Evolutionary conservation across 2,888 invertebrate genomes (phyloP).

Genomic region (Sisyra nigra): DNA sequence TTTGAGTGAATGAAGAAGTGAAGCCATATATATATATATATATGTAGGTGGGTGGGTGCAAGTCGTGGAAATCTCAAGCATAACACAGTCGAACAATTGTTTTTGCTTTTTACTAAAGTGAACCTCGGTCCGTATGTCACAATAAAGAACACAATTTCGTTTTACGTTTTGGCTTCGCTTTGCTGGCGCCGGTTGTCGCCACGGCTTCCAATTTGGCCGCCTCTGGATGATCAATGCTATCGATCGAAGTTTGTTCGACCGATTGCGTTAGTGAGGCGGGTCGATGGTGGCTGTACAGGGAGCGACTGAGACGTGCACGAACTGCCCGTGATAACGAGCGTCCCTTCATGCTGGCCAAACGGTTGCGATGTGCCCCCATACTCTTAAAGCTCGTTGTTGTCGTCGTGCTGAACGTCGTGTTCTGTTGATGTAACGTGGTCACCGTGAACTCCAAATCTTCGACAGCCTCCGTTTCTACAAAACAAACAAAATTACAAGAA

Average conservation of each 20-base stretch:
- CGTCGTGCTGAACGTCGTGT: conserved; percentile 14
- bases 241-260: too few relatives aligned
- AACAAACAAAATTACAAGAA: too few relatives aligned
- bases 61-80: not conserved
- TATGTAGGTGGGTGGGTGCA: too few relatives aligned
- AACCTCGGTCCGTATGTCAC: conserved; percentile 21
- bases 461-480: conserved; percentile 56
- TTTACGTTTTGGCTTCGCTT: conserved; percentile 13
- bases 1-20: too few relatives aligned
- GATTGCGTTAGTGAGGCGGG: conserved; percentile 13
- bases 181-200: too few relatives aligned
- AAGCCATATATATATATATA: too few relatives aligned
- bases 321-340: conserved; percentile 35
- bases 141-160: conserved; percentile 27
- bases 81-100: not conserved
- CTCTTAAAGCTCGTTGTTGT: conserved; percentile 31
- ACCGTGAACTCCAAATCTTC: conserved; percentile 79
- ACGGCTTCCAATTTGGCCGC: conserved; percentile 1
- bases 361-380: conserved; percentile 14
- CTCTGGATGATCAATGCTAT: too few relatives aligned
- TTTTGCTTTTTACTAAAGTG: not conserved
- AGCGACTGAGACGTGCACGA: conserved; percentile 33
- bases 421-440: conserved; percentile 52
- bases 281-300: conserved; percentile 26
- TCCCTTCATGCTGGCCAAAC: conserved; percentile 32